A percentile compares a stretch with the other conserved stretches of the same genome.
phyloP scores from a whole-genome alignment of 2,113 vertebrate species.

The Apteryx owenii region DNA sequence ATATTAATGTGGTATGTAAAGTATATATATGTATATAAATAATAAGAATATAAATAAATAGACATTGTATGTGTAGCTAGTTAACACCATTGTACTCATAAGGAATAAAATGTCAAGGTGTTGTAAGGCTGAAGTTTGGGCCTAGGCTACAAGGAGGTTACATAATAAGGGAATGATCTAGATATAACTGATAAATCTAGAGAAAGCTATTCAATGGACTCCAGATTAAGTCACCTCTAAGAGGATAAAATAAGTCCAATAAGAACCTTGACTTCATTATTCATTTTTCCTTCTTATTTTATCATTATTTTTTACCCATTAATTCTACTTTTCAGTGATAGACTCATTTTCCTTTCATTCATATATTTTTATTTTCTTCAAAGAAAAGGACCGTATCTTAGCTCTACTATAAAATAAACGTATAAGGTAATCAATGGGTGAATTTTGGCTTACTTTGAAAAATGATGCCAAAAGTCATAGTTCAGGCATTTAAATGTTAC shows the following conservation, averaged over 20 bases:
- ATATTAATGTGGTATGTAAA: not conserved
- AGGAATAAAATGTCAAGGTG: not conserved
- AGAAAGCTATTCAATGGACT: not conserved
- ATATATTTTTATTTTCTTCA: not conserved
- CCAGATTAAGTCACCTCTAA: not conserved
- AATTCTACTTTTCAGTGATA: not conserved
- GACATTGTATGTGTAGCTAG: not conserved
- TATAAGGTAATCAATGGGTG: not conserved
- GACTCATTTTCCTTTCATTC: not conserved
- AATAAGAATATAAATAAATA: not conserved
- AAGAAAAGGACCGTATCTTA: not conserved
- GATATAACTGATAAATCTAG: not conserved
- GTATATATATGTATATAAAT: not conserved
- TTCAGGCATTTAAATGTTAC: not conserved
- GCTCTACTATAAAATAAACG: not conserved
- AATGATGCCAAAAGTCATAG: not conserved
- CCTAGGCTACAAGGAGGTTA: not conserved
- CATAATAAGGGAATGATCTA: not conserved
- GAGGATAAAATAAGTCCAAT: not conserved
- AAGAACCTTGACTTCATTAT: not conserved
- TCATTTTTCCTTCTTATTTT: not conserved
- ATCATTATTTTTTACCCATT: not conserved
- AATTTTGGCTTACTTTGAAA: not conserved
- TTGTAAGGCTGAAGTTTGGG: not conserved
- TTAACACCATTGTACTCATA: not conserved